Conservation (phyloP, 2,888 invertebrate genomes). For the Chymomyza amoena region DNA sequence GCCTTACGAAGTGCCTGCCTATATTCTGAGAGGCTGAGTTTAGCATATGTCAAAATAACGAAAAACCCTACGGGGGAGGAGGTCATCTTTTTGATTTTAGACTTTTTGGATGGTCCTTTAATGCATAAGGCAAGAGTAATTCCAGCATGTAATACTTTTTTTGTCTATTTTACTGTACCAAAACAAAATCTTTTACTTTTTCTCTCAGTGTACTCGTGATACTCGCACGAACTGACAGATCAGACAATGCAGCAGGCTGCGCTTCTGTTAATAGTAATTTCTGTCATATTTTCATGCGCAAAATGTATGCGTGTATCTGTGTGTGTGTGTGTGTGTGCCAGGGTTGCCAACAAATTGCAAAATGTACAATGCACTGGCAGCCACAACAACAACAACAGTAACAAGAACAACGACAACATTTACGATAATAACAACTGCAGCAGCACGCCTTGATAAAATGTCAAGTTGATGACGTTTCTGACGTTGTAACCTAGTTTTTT, state of each 20-base stretch:
- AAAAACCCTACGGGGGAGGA: too few species aligned
- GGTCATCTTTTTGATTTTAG: too few species aligned
- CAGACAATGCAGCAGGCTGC: slow-evolving; percentile 2
- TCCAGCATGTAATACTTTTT: too few species aligned
- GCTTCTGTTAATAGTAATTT: slow-evolving; percentile 57
- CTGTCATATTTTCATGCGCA: slow-evolving; percentile 47
- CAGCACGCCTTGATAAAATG: slow-evolving; percentile 48
- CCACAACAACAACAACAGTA: background rate
- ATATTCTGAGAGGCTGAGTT: too few species aligned
- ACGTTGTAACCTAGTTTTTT: slow-evolving; percentile 45
- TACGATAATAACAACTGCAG: slow-evolving; percentile 25
- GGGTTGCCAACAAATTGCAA: slow-evolving; percentile 14
- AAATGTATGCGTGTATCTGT: slow-evolving; percentile 8
- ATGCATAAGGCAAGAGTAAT: too few species aligned
- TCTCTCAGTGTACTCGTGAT: background rate
- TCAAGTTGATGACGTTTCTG: slow-evolving; percentile 57
- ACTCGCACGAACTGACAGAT: background rate
- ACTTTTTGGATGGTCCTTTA: too few species aligned
- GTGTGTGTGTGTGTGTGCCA: slow-evolving; percentile 22
- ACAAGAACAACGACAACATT: background rate
- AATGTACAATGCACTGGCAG: background rate
- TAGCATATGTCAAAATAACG: too few species aligned
- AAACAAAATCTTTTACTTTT: background rate
- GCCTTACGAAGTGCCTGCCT: too few species aligned
- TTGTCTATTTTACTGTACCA: too few species aligned